phyloP scores from a whole-genome alignment of 2,797 vertebrate species.

The Liparis tanakae region DNA sequence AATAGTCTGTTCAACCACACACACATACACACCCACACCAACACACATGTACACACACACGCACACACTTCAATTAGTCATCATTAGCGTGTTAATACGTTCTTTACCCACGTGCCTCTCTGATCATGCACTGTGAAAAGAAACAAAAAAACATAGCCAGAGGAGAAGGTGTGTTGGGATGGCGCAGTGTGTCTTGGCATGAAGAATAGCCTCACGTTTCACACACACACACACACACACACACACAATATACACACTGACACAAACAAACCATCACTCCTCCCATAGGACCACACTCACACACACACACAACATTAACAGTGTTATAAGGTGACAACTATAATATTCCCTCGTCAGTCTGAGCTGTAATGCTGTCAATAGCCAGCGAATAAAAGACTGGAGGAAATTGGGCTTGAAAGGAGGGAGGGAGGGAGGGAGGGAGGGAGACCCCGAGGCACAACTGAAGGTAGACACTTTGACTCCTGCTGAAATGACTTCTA shows the following conservation, averaged over 20 bases:
- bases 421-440: conserved; percentile 14
- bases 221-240: conserved; percentile 27
- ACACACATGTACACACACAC: too few relatives aligned
- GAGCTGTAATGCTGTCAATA: conserved; percentile 69
- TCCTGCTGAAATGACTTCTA: conserved; percentile 61
- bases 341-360: conserved; percentile 72
- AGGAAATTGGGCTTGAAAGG: conserved; percentile 18
- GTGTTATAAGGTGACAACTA: conserved; percentile 61
- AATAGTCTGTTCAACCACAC: conserved; percentile 47
- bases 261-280: conserved; percentile 30
- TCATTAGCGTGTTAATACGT: conserved; percentile 35
- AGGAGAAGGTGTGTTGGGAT: conserved; percentile 52
- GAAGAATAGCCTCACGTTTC: conserved; percentile 62
- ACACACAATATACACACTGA: conserved; percentile 21
- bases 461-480: conserved; percentile 72
- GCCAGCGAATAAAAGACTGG: conserved; percentile 56
- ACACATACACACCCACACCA: conserved; percentile 20
- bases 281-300: conserved; percentile 36
- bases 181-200: conserved; percentile 30
- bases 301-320: conserved; percentile 72
- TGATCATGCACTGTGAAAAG: conserved; percentile 20
- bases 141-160: conserved; percentile 33
- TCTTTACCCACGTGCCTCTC: conserved; percentile 16
- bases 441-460: conserved; percentile 67
- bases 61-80: conserved; percentile 34